Base-by-base conservation (phyloP, 2,797 vertebrate genomes). In the Nasua narica region DNA sequence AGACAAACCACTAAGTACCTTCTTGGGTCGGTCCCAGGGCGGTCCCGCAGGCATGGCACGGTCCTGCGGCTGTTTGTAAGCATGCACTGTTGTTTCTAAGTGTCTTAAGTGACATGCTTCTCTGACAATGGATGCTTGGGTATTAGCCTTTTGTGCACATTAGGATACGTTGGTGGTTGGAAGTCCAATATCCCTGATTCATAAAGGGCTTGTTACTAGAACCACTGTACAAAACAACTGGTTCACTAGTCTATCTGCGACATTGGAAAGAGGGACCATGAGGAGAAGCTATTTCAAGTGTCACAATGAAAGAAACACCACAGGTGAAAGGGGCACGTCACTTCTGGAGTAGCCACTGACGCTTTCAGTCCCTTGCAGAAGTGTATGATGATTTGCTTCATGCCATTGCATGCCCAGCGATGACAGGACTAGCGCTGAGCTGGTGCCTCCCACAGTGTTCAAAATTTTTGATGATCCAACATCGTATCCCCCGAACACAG, bases 191-290 rank as follows among this genome's bases (percentile, higher is more conserved):
- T 62, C 81, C 35, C 58, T 78, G 35, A 93, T 35, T 70, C 32
- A 69, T 5, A 85, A 82, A 89, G 65, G 43, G 52, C 50, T 87
- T 90, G 25, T 93, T 92, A 46, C 54, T 58, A 91, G 74, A 96
- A 67, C 58, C 48, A 83, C 29, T 74, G 37, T 77, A 82, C 21
- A 83, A 81, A 95, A 96, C 21, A 90, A 76, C 72, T 54, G 78
- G n/a, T 25, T 94, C 25, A 70, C 35, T 70, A 85, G 40, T 69
- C 54, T 67, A 40, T 56, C 70, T 94, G 35, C 21, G 48, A 70
- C 79, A 32, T 1, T 79, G 67, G n/a, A 79, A 91, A 85, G n/a
- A 93, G 52, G 76, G 60, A 19, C 74, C 56, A 43, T 0, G 18
- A 79, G 13, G 60, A 43, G 37, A 94, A 78, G 67, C 35, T 93